A percentile compares a stretch with the other conserved stretches of the same genome.
Conservation (phyloP, 30 jellyfish, hydroid and myxozoan genomes). For the Hydractinia echinata region DNA sequence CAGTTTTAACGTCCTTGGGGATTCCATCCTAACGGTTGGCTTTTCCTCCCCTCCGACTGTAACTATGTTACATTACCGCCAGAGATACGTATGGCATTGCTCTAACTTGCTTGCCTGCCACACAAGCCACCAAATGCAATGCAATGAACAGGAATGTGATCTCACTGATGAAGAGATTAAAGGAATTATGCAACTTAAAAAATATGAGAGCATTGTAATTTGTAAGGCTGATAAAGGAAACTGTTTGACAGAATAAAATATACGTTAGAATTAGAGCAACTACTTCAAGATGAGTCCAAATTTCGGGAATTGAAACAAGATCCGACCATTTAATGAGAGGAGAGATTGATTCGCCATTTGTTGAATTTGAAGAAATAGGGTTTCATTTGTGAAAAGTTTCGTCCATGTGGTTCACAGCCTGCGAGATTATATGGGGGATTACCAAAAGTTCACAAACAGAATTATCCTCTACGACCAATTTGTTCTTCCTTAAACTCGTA, state of each 20-base stretch:
- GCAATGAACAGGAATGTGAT: conserved; percentile 11
- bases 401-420: conserved; percentile 10
- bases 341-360: neutral
- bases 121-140: too few relatives aligned
- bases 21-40: neutral
- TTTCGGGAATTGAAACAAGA: neutral
- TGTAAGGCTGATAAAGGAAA: conserved; percentile 1
- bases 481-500: conserved; percentile 3
- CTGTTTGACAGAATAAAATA: neutral
- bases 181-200: neutral
- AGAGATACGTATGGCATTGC: too few relatives aligned
- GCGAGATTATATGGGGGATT: conserved; percentile 2
- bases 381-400: neutral
- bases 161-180: conserved; percentile 1
- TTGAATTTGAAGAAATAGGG: neutral
- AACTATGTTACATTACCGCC: too few relatives aligned
- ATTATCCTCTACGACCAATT: neutral
- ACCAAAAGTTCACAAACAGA: conserved; percentile 1
- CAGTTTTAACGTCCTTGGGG: conserved; percentile 1
- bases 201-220: neutral
- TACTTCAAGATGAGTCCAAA: neutral
- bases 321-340: conserved; percentile 5
- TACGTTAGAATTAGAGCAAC: neutral
- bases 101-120: conserved; percentile 9
- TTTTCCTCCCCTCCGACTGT: conserved; percentile 10